Evolutionary conservation across 2,113 vertebrate genomes (phyloP), one percentile per base, ranked within the genome.

Genomic region (Hippocampus guttulatus): DNA sequence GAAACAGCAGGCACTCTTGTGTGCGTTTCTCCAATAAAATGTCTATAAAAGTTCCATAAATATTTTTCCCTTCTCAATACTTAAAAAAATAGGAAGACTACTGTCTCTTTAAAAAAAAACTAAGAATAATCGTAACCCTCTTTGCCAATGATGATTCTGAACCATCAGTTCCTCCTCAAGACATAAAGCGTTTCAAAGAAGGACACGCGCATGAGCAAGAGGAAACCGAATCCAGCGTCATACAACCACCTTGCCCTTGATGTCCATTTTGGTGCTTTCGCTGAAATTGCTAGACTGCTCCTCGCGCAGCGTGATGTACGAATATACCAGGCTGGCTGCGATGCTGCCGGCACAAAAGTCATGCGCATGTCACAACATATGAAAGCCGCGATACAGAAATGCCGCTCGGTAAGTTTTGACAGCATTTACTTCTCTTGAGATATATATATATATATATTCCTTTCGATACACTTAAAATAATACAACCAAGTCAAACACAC

Each of bases 231-330:
- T 85, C 85, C 85, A 89, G 86, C 85, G 87, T 91, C 85, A 91
- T 80, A 91, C 88, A 18, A 90, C 76, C 58, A 91, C 85, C 70
- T 91, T 91, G 65, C 90, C 90, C 69, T 90, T 90, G 58, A 90
- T 86, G 67, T 91, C 90, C 75, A 89, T 75, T 79, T 90, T 85
- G 81, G 86, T 84, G 27, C 67, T 86, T 12, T 97, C 96, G 0
- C 84, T 84, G 16, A 91, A 91, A 81, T 94, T 95, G 90, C 8
- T 95, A 82, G 90, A 70, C 65, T 96, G 95, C 71, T 98, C 95
- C 86, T 98, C 95, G 0, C 92, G 94, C 84, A 99, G 95, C 0
- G 96, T 98, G 90, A 98, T 96, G 85, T 97, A 97, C 11, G 97
- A 98, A 63, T 99, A 98, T 40, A 96, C 94, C 88, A 99, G 90